Percentiles rank a stretch among this genome's conserved stretches.
Conservation (phyloP, 1,140 invertebrate species). For the Uloborus diversus region DNA sequence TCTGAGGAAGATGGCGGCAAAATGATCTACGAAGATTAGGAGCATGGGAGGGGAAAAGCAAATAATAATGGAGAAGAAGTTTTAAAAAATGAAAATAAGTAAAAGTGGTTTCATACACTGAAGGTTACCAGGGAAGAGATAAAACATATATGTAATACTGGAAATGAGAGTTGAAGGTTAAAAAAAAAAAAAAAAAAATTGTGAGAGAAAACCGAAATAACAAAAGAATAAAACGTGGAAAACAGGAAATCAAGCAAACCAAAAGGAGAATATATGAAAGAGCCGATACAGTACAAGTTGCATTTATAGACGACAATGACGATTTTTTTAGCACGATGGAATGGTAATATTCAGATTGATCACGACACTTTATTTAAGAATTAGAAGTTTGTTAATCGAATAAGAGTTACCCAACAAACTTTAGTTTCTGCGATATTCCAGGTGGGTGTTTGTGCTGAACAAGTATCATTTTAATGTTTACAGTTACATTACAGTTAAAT, state of each 20-base stretch:
- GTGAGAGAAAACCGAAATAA: conserved; percentile 1
- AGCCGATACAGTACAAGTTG: no score
- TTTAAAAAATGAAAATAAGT: neutral
- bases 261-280: neutral
- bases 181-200: conserved; percentile 24
- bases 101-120: conserved; percentile 15
- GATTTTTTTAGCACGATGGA: no score
- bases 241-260: conserved; percentile 36
- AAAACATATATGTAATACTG: conserved; percentile 21
- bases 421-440: no score
- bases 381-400: no score
- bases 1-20: conserved; percentile 47
- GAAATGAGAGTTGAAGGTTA: conserved; percentile 1
- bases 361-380: no score
- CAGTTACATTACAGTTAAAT: no score
- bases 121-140: conserved; percentile 21
- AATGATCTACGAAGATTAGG: conserved; percentile 54
- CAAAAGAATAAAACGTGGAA: conserved; percentile 18
- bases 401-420: no score
- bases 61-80: neutral
- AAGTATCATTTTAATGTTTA: no score
- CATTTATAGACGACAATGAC: no score
- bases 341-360: no score
- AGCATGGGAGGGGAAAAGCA: conserved; percentile 10
- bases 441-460: no score